Evolutionary conservation across 1,140 invertebrate species (phyloP).

Genomic region (Bombus superbus): DNA sequence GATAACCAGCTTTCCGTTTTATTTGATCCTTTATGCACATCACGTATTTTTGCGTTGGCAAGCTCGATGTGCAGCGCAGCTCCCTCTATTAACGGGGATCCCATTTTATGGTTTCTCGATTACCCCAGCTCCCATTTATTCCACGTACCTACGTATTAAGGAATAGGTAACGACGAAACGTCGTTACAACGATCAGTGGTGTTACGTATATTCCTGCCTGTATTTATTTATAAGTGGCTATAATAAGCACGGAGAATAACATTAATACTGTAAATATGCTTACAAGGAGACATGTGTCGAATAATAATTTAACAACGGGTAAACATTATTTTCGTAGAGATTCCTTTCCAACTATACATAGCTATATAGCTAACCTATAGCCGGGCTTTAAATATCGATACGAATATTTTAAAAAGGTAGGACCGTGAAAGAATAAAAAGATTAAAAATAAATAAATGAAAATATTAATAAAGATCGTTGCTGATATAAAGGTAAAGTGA

Average conservation of each 20-base stretch:
- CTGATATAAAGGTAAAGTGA: no score
- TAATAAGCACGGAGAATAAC: neutral
- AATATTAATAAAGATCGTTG: no score
- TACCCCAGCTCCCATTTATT: neutral
- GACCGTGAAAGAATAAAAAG: neutral
- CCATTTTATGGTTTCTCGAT: conserved; percentile 8
- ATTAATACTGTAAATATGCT: neutral
- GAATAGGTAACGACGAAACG: neutral
- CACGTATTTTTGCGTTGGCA: neutral
- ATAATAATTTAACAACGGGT: neutral
- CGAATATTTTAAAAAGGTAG: neutral
- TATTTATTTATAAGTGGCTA: neutral
- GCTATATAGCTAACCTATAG: neutral
- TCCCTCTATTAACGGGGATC: neutral
- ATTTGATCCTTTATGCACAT: neutral
- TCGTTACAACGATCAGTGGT: neutral
- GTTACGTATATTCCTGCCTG: neutral
- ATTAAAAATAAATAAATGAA: neutral
- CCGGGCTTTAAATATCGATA: neutral
- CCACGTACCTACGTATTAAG: neutral
- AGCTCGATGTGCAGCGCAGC: neutral
- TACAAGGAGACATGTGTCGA: neutral
- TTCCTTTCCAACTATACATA: neutral
- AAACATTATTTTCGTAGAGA: neutral
- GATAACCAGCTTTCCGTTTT: conserved; percentile 3